Conservation (phyloP, 2,888 invertebrate genomes). For the Hoplodrina blanda region DNA sequence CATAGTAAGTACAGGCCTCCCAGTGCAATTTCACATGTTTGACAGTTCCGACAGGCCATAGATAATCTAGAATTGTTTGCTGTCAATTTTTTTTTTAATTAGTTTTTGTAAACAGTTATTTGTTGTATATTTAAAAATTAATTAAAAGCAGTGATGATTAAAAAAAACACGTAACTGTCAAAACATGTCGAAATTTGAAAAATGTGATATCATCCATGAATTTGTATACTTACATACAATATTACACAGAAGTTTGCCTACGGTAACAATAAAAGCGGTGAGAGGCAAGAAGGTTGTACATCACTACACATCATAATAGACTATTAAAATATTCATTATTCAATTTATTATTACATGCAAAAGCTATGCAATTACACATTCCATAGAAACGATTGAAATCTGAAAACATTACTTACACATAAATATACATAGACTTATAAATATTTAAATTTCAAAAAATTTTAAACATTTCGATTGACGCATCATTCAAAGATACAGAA, state of each 20-base stretch:
- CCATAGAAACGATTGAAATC: constrained; percentile 63
- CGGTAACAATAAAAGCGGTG: constrained; percentile 75
- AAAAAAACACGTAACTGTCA: constrained; percentile 31
- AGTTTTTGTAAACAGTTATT: neutral
- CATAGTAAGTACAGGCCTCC: constrained; percentile 67
- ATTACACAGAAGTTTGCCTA: constrained; percentile 56
- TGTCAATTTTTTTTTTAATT: neutral
- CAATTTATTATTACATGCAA: constrained; percentile 66
- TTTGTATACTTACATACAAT: constrained; percentile 33
- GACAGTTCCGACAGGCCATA: constrained; percentile 42
- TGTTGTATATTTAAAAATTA: neutral
- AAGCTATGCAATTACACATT: constrained; percentile 73
- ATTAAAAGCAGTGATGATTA: constrained; percentile 11
- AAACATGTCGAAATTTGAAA: constrained; percentile 21
- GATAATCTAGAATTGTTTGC: neutral
- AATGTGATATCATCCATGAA: constrained; percentile 40
- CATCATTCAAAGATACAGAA: constrained; percentile 57
- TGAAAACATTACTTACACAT: constrained; percentile 65
- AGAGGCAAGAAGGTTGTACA: constrained; percentile 79
- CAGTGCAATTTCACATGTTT: constrained; percentile 23
- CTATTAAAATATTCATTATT: constrained; percentile 50
- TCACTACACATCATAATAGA: constrained; percentile 62
- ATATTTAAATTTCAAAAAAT: constrained; percentile 46
- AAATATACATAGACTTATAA: constrained; percentile 47
- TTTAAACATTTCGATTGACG: constrained; percentile 59